phyloP scores from a whole-genome alignment of 2,113 vertebrate species.

The Malurus cyaneus region DNA sequence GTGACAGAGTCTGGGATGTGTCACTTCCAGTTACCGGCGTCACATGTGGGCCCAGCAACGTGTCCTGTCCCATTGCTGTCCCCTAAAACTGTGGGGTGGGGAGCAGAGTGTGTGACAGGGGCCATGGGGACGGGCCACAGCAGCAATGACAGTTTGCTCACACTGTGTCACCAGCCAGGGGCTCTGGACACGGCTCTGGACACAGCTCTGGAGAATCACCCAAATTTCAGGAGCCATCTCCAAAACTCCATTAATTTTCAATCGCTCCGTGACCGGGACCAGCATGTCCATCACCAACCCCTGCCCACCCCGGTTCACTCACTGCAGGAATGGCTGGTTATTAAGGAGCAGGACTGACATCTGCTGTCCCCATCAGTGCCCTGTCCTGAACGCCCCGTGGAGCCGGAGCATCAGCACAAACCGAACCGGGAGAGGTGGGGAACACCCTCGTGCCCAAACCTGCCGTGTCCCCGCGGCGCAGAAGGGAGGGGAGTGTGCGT shows the following conservation, averaged over 20 bases:
- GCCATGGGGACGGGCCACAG: accelerated
- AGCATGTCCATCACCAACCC: neutral
- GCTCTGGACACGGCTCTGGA: neutral
- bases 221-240: neutral
- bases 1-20: neutral
- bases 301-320: neutral
- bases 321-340: accelerated
- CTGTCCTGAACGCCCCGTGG: accelerated
- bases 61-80: neutral
- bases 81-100: neutral
- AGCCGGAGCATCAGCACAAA: accelerated
- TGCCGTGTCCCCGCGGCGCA: neutral
- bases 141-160: neutral
- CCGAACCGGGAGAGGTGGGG: accelerated
- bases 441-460: neutral
- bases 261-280: neutral
- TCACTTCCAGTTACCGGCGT: accelerated
- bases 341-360: neutral
- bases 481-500: neutral
- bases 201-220: neutral
- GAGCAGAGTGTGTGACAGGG: neutral
- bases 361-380: neutral
- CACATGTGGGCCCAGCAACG: neutral
- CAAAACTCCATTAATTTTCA: neutral
- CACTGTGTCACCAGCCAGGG: neutral